Conservation (phyloP, 2,113 vertebrate genomes). For the Cebus imitator region DNA sequence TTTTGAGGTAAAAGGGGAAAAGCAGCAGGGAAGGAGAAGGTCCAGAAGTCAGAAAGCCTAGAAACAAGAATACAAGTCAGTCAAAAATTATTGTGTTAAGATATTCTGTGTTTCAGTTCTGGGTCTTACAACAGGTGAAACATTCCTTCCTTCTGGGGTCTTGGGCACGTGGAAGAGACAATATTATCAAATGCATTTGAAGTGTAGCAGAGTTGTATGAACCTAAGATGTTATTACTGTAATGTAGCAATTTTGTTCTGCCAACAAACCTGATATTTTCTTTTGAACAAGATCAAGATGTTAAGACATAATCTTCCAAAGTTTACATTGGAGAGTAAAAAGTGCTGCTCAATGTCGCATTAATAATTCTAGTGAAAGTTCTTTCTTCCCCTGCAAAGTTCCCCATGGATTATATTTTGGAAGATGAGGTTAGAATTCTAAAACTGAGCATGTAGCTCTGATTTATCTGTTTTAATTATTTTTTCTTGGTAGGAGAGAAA, state of each 20-base stretch:
- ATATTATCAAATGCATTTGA: neutral
- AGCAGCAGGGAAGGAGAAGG: neutral
- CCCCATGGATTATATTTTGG: neutral
- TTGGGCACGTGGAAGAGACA: neutral
- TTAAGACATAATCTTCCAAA: conserved; percentile 45
- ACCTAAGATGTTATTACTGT: conserved; percentile 30
- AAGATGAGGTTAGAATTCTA: conserved; percentile 9
- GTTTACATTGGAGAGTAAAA: conserved; percentile 50
- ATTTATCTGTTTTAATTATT: conserved; percentile 26
- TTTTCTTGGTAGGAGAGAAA: conserved; percentile 7
- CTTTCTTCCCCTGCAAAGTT: neutral
- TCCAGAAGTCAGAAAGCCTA: conserved; percentile 2
- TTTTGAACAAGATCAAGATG: conserved; percentile 19
- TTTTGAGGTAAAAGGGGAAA: neutral
- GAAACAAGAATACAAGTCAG: neutral
- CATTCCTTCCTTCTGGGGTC: neutral
- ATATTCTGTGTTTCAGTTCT: neutral
- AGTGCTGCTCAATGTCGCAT: neutral
- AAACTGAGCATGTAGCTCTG: neutral
- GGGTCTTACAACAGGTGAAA: neutral
- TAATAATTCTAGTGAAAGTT: conserved; percentile 26
- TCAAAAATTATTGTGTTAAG: neutral
- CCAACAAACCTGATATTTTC: conserved; percentile 22
- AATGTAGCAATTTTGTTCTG: conserved; percentile 30
- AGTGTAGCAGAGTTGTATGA: neutral